phyloP scores from a whole-genome alignment of 64 coral and sea anemone genomes.

The Montipora efflorescens region DNA sequence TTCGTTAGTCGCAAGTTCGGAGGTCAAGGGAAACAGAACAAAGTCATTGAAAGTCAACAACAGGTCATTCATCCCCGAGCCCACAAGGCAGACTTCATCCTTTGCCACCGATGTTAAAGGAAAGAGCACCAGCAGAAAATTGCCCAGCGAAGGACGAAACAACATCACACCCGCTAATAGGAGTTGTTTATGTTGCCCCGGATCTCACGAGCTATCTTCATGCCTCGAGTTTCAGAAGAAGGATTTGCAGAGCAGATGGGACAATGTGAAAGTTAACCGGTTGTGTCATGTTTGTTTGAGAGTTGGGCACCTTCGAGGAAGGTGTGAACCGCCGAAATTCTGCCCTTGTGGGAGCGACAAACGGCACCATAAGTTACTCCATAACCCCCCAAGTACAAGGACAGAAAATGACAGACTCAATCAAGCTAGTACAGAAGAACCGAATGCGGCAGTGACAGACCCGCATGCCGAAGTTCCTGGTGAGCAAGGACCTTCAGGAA shows the following conservation, averaged over 20 bases:
- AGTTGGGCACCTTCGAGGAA: constrained; percentile 41
- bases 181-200: constrained; percentile 42
- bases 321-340: constrained; percentile 24
- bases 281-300: constrained; percentile 38
- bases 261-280: neutral
- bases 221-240: neutral
- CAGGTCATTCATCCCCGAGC: no score
- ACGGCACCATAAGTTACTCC: constrained; percentile 55
- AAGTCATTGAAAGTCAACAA: no score
- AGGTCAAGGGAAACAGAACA: no score
- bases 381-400: constrained; percentile 11
- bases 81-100: constrained; percentile 4
- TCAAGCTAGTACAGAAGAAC: neutral
- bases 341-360: constrained; percentile 33
- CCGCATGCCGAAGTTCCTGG: no score
- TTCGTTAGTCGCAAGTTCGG: no score
- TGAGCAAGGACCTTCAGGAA: no score
- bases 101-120: neutral
- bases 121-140: neutral
- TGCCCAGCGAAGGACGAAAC: neutral
- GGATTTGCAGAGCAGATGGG: neutral
- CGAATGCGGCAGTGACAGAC: neutral
- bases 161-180: neutral
- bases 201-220: constrained; percentile 27
- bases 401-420: neutral